These are phyloP conservation scores for Pseudanteris insignis DNA, from an alignment of 2,888 invertebrate genomes.

Conservation along the genomic window DNA sequence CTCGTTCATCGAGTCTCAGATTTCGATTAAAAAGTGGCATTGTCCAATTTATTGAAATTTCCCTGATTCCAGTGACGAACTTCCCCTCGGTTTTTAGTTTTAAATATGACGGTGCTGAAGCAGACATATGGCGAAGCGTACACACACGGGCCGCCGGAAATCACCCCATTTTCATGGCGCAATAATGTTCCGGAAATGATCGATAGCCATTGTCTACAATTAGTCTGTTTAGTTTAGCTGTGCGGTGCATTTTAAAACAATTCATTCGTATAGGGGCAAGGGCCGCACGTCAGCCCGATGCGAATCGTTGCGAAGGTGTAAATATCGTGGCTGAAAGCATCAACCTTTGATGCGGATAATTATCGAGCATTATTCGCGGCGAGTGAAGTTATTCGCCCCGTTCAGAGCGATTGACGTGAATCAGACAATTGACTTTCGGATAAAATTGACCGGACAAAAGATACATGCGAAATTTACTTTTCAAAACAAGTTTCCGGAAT, in stretches of 20 bases:
- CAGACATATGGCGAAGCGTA: slow-evolving; percentile 26
- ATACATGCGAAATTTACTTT: no score
- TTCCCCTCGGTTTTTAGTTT: no score
- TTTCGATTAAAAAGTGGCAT: no score
- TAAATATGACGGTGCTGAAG: slow-evolving; percentile 27
- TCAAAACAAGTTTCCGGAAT: no score
- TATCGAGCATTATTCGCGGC: slow-evolving; percentile 5
- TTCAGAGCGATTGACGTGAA: neutral
- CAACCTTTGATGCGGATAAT: slow-evolving; percentile 8
- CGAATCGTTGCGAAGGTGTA: neutral
- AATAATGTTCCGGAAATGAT: slow-evolving; percentile 30
- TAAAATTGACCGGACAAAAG: neutral
- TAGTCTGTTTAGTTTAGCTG: slow-evolving; percentile 29
- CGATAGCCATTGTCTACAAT: slow-evolving; percentile 26
- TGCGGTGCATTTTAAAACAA: slow-evolving; percentile 27
- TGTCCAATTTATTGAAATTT: no score
- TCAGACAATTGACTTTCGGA: neutral
- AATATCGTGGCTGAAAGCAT: slow-evolving; percentile 13
- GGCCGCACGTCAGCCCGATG: no score
- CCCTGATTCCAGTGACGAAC: no score
- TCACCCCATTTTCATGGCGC: slow-evolving; percentile 31
- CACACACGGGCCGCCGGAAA: slow-evolving; percentile 22
- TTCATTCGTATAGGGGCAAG: slow-evolving; percentile 13
- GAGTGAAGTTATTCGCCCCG: neutral
- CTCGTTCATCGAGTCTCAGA: no score